phyloP scores from a whole-genome alignment of 2,113 vertebrate genomes.

The Hiodon alosoides region DNA sequence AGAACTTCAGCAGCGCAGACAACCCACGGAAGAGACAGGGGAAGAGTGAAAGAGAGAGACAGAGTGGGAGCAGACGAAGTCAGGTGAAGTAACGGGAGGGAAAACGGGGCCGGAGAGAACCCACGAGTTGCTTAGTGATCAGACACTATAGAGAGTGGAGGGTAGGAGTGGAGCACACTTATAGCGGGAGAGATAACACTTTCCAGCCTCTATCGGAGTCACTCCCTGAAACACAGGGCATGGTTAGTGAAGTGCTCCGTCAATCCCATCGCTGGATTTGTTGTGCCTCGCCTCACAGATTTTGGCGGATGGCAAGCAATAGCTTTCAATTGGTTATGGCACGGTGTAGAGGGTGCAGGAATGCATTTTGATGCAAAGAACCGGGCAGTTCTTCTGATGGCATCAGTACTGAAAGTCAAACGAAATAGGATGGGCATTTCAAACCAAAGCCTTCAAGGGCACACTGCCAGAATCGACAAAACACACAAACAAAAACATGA shows the following conservation, averaged over 20 bases:
- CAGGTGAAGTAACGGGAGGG: background rate
- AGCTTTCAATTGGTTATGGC: constrained; percentile 6
- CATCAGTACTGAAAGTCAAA: constrained; percentile 6
- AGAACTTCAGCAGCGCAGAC: background rate
- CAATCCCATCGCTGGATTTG: constrained; percentile 3
- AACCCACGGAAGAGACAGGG: constrained; percentile 2
- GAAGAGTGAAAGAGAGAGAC: background rate
- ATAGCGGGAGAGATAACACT: background rate
- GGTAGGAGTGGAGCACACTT: constrained; percentile 1
- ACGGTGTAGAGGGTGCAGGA: background rate
- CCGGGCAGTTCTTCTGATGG: background rate
- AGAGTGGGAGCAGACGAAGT: background rate
- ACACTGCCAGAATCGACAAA: too few species aligned
- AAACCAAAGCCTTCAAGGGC: too few species aligned
- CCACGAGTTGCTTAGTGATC: background rate
- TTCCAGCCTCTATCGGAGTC: constrained; percentile 11
- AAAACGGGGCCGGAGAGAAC: background rate
- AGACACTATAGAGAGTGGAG: background rate
- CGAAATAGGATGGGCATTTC: background rate
- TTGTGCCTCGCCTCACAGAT: constrained; percentile 2
- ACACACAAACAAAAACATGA: too few species aligned
- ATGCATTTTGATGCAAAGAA: constrained; percentile 6
- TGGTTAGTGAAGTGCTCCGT: background rate
- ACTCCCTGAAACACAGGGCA: background rate
- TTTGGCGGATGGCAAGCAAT: constrained; percentile 1